Evolutionary conservation across 2,888 invertebrate genomes (phyloP).

Genomic region (Opisthograptis luteolata): DNA sequence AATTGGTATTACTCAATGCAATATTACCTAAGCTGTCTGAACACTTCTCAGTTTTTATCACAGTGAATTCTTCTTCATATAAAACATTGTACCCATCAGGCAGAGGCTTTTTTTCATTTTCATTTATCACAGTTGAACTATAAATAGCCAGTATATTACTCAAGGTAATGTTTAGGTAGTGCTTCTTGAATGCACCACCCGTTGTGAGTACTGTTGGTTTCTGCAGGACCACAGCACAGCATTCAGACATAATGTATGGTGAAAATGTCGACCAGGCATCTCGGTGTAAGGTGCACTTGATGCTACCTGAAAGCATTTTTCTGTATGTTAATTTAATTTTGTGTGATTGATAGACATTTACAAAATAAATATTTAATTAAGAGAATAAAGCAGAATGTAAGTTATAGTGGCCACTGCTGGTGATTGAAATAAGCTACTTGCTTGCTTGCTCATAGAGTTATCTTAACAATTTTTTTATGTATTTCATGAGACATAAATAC

Average conservation of each 20-base stretch:
- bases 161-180: conserved; percentile 75
- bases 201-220: conserved; percentile 78
- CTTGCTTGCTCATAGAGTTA: too few species aligned
- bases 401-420: too few species aligned
- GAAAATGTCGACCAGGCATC: conserved; percentile 78
- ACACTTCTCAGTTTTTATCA: conserved; percentile 58
- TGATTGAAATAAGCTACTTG: too few species aligned
- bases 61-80: conserved; percentile 61
- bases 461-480: too few species aligned
- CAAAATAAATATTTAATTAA: too few species aligned
- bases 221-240: conserved; percentile 66
- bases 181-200: conserved; percentile 73
- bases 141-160: conserved; percentile 73
- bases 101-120: conserved; percentile 47
- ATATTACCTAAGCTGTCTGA: conserved; percentile 54
- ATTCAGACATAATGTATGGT: conserved; percentile 68
- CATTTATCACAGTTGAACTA: conserved; percentile 59
- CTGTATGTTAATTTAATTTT: neutral
- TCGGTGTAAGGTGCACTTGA: conserved; percentile 76
- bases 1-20: neutral
- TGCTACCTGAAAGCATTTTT: conserved; percentile 60
- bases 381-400: too few species aligned
- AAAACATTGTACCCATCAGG: conserved; percentile 60
- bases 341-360: too few species aligned
- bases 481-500: too few species aligned